A percentile compares a stretch with the other conserved stretches of the same genome.
Evolutionary conservation across 2,888 invertebrate species (phyloP).

Genomic region (Nomada ruficornis): DNA sequence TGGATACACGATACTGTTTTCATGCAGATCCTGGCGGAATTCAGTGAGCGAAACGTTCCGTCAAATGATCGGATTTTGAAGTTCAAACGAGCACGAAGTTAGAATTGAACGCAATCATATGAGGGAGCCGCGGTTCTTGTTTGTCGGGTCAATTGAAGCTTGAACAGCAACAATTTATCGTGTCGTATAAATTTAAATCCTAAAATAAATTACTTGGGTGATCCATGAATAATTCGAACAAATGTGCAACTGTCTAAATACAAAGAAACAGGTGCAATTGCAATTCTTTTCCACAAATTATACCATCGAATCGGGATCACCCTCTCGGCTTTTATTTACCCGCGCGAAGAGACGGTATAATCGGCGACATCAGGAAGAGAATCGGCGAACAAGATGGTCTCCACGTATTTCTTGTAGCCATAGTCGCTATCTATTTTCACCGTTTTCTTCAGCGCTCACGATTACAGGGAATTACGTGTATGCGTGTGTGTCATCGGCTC

Average conservation of each 20-base stretch:
- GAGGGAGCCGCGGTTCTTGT: slow-evolving; percentile 38
- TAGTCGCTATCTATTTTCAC: slow-evolving; percentile 66
- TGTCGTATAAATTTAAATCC: too few species aligned
- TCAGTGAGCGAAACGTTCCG: slow-evolving; percentile 33
- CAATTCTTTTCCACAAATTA: background rate
- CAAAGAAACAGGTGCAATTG: background rate
- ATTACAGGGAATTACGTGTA: slow-evolving; percentile 57
- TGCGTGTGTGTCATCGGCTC: slow-evolving; percentile 72
- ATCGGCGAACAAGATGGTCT: slow-evolving; percentile 40
- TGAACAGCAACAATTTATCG: too few species aligned
- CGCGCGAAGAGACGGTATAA: slow-evolving; percentile 26
- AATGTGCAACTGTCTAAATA: too few species aligned
- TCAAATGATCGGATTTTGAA: slow-evolving; percentile 45
- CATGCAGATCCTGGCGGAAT: background rate
- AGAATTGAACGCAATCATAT: slow-evolving; percentile 31
- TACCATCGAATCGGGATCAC: background rate
- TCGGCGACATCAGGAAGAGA: slow-evolving; percentile 60
- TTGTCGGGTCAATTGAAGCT: slow-evolving; percentile 38
- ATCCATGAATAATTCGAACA: too few species aligned
- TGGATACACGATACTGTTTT: background rate
- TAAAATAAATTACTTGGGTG: too few species aligned
- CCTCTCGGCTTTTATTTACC: slow-evolving; percentile 5
- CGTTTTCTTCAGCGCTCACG: slow-evolving; percentile 59
- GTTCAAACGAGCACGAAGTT: slow-evolving; percentile 48
- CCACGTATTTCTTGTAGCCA: slow-evolving; percentile 49